Percentiles rank a stretch among this genome's conserved stretches.
Evolutionary conservation across 2,888 invertebrate genomes (phyloP).

Genomic region (Trachelus stipa): DNA sequence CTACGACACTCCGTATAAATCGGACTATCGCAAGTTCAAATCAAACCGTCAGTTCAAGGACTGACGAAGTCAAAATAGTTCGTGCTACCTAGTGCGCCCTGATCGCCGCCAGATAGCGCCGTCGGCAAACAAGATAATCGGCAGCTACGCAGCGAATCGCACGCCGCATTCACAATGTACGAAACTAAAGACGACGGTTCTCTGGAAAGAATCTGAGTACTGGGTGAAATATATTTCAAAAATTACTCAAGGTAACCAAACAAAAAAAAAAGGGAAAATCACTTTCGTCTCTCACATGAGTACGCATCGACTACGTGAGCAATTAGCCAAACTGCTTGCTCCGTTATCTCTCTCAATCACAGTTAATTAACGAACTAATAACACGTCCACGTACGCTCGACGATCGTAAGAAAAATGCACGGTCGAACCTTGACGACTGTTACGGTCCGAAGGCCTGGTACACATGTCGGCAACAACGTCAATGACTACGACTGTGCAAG

Average conservation of each 20-base stretch:
- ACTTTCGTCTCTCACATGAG: neutral
- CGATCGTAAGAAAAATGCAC: neutral
- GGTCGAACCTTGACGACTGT: neutral
- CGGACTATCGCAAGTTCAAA: neutral
- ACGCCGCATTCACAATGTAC: neutral
- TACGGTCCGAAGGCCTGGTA: neutral
- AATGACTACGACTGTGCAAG: neutral
- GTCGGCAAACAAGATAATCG: neutral
- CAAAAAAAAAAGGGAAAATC: neutral
- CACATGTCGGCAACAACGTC: neutral
- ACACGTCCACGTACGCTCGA: neutral
- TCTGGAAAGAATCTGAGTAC: neutral
- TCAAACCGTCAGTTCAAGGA: neutral
- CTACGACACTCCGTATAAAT: neutral
- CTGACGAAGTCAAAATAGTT: neutral
- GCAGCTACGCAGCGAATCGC: neutral
- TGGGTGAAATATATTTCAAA: neutral
- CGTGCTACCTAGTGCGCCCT: neutral
- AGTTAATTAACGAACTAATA: neutral
- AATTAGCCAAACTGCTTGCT: neutral
- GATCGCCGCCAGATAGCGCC: neutral
- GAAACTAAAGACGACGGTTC: neutral
- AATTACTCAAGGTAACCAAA: neutral
- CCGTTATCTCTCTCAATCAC: neutral
- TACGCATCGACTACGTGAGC: neutral